Conservation (phyloP, 2,888 invertebrate species). For the Ophion slaviceki region DNA sequence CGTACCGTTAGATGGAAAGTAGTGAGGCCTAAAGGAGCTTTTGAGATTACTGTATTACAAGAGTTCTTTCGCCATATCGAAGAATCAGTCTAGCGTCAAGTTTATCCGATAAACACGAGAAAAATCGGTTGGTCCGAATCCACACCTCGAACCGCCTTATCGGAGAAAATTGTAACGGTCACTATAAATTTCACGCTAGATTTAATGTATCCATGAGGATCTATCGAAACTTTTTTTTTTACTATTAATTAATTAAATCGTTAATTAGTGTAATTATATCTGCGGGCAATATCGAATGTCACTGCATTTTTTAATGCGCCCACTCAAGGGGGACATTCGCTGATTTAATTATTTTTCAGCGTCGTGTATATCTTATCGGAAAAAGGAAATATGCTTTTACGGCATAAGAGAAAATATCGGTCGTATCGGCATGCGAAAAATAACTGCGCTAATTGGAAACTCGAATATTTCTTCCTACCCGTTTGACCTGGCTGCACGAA, state of each 20-base stretch:
- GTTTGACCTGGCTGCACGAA: too few relatives aligned
- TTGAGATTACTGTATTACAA: conserved; percentile 34
- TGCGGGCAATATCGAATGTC: neutral
- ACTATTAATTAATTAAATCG: conserved; percentile 34
- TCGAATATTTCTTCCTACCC: too few relatives aligned
- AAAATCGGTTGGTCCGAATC: conserved; percentile 45
- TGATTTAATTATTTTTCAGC: neutral
- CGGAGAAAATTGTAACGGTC: conserved; percentile 34
- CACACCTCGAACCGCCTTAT: conserved; percentile 37
- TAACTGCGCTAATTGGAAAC: too few relatives aligned
- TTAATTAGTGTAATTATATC: conserved; percentile 23
- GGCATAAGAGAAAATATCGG: too few relatives aligned
- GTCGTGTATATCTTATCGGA: neutral
- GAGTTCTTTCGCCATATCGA: conserved; percentile 32
- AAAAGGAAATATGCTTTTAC: neutral
- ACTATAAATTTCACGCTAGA: conserved; percentile 47
- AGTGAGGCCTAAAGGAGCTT: conserved; percentile 31
- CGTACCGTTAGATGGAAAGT: conserved; percentile 45
- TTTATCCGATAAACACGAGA: conserved; percentile 54
- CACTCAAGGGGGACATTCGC: neutral
- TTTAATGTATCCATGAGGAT: conserved; percentile 32
- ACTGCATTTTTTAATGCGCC: neutral
- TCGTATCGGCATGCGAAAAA: too few relatives aligned
- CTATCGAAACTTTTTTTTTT: neutral
- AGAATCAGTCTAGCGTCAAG: conserved; percentile 51